Base-by-base conservation (phyloP, 2,113 vertebrate genomes). In the Cnemophilus loriae region DNA sequence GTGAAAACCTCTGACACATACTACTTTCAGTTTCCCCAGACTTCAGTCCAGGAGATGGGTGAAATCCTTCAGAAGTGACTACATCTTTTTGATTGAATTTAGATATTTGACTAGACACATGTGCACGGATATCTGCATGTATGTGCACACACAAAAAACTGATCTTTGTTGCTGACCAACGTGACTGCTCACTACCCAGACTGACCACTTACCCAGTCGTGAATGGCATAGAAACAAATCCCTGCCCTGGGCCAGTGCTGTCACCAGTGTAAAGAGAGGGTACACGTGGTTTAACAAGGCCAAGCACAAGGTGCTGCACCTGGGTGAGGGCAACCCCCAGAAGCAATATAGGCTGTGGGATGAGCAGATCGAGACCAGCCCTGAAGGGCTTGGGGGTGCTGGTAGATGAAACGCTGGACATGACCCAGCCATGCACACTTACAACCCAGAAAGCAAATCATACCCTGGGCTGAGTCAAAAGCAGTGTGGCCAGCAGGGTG, bases 151-250 rank as follows among this genome's bases (percentile, higher is more conserved):
- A 63, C 11, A 74, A 44, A 24, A 64, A 89, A 50, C 26, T 23
- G 21, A 35, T 9, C 42, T 71, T 59, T 52, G 15, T 0, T 68
- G 35, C 53, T 77, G 68, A 74, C 11, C 44, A 32, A 6, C 2
- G 0, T 27, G 26, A 63, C 13, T 4, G 44, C 30, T 63, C 0
- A 0, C 33, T 64, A 50, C 16, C 41, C 27, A 64, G 16, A 80
- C 7, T 22, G 75, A 67, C 32, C 50, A 33, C 32, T 37, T 6
- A 10, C 17, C 35, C 53, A 80, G 56, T 0, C 57, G 16, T 32
- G 50, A 91, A 53, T 0, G 26, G 41, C 32, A 41, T 0, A 5
- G 68, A 78, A 70, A 81, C 42, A 75, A 50, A 78, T 5, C 7
- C 24, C 3, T 2, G 3, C 37, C 44, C 37, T 46, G 55, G 42